These are phyloP conservation scores for Proctacanthus coquilletti DNA, from an alignment of 1,140 invertebrate genomes.

Conservation along the genomic window DNA sequence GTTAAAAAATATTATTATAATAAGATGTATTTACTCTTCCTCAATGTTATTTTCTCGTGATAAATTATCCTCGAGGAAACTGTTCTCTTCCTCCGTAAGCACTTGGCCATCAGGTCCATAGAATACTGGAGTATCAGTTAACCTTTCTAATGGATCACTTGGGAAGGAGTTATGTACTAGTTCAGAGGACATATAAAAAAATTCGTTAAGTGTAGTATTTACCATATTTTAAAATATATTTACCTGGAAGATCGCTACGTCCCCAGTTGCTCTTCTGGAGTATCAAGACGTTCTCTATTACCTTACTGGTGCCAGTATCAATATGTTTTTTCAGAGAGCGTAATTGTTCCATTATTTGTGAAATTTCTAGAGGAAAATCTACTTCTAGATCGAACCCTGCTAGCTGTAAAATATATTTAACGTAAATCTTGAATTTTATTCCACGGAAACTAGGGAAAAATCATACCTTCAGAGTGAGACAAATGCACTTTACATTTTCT, in stretches of 20 bases:
- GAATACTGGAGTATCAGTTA: conserved; percentile 29
- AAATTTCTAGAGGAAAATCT: conserved; percentile 22
- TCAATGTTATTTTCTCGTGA: conserved; percentile 12
- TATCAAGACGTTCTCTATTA: conserved; percentile 22
- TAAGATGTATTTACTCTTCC: neutral
- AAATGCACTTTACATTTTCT: conserved; percentile 37
- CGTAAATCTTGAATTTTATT: neutral
- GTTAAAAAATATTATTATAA: conserved; percentile 1
- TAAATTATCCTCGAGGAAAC: conserved; percentile 26
- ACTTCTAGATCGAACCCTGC: conserved; percentile 25
- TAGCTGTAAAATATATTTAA: too few species aligned
- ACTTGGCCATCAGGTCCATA: conserved; percentile 34
- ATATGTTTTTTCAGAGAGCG: conserved; percentile 12
- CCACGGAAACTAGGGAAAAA: too few species aligned
- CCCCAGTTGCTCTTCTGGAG: conserved; percentile 29
- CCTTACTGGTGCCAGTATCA: conserved; percentile 5
- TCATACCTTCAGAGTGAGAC: conserved; percentile 35
- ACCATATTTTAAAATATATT: too few species aligned
- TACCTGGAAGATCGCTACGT: too few species aligned
- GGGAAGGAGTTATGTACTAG: too few species aligned
- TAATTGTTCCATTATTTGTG: conserved; percentile 16
- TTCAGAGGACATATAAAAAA: too few species aligned
- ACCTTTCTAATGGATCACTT: conserved; percentile 17
- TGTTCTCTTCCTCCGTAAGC: conserved; percentile 33
- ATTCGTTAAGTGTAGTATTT: too few species aligned